Evolutionary conservation across 2,888 invertebrate species (phyloP), one percentile per base, ranked within the genome.

Genomic region (Polymixis flavicincta): DNA sequence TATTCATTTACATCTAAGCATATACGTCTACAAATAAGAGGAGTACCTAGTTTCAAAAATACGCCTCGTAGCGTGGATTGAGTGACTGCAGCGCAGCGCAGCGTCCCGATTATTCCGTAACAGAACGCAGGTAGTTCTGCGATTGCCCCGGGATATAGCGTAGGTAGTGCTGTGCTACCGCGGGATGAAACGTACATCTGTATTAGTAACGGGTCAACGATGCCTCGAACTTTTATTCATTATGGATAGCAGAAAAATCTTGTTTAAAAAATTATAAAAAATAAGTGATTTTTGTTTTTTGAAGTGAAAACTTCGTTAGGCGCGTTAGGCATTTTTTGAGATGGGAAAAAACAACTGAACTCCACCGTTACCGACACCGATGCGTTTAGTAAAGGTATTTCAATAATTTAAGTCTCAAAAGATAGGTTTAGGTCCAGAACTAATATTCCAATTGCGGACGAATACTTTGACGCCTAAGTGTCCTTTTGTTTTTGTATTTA

Each of bases 161-260:
- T 19, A 48, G 28, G 54, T 54, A 79, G 61, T 45, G 52, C 57
- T 66, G 54, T 32, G 32, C 22, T 63, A 52, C 25, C 28, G 6
- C 61, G 50, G 55, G 54, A 68, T 81, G 42, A 84, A 76, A 84
- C 64, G 78, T 85, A 78, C 83, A 78, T 74, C 83, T 71, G 64
- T 65, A 71, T 78, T 84, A 84, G 78, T 82, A 72, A 60, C 83
- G 64, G 83, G 83, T 82, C 74, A 84, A 64, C 69, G 83, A 78
- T 60, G 74, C 71, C 48, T 69, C 52, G 59, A 66, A 80, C 65
- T 66, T 69, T 69, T 9, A 63, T 72, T 25, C 13, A 17, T 81
- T 83, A 76, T 2, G n/a, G 84, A 13, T 54, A 67, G 64, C 81
- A 84, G 42, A 68, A 54, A 72, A 65, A 65, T n/a, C 8, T n/a